These are phyloP conservation scores for Lerista edwardsae DNA, from an alignment of 2,797 vertebrate genomes.

Conservation along the genomic window DNA sequence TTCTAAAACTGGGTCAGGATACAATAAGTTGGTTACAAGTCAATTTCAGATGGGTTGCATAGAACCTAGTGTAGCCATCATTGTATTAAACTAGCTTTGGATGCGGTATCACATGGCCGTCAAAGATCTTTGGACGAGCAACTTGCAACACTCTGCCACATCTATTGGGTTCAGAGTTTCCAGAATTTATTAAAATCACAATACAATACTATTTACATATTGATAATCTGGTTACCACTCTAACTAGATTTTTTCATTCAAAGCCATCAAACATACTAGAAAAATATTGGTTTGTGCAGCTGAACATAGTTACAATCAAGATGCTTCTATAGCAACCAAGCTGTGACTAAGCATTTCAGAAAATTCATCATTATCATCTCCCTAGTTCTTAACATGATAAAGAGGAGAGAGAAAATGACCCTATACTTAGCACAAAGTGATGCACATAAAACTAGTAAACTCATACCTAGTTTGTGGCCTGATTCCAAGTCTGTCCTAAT, in stretches of 20 bases:
- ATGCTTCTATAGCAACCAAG: background rate
- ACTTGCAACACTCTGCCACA: background rate
- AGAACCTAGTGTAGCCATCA: no score
- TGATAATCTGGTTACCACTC: constrained; percentile 42
- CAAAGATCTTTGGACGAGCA: background rate
- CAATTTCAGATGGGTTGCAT: no score
- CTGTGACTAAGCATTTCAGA: constrained; percentile 16
- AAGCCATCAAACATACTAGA: constrained; percentile 5
- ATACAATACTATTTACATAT: constrained; percentile 70
- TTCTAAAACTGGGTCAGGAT: no score
- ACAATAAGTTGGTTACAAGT: no score
- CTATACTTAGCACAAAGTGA: background rate
- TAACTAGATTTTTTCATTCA: constrained; percentile 24
- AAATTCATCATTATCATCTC: background rate
- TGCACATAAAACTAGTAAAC: background rate
- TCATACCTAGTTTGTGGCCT: background rate
- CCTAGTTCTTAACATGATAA: constrained; percentile 2
- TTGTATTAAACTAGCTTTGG: no score
- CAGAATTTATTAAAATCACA: constrained; percentile 71
- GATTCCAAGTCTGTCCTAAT: background rate
- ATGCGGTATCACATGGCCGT: no score
- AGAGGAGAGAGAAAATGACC: constrained; percentile 38
- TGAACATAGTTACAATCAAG: background rate
- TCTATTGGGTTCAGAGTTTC: constrained; percentile 35
- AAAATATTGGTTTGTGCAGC: background rate